Percentiles rank a stretch among this genome's conserved stretches.
Evolutionary conservation across 2,888 invertebrate species (phyloP).

Genomic region (Lamellibrachia satsuma): DNA sequence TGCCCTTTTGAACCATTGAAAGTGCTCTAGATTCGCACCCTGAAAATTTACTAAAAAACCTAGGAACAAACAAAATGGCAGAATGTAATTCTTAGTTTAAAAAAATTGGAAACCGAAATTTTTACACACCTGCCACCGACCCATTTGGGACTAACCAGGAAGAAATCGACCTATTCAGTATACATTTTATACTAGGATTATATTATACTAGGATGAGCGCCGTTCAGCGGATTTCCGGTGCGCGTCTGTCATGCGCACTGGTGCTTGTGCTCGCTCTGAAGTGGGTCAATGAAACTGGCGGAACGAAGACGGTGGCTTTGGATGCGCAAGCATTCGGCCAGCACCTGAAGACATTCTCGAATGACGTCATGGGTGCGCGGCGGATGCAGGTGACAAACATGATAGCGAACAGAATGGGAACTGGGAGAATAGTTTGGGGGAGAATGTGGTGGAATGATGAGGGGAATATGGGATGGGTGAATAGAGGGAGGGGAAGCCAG

Average conservation of each 20-base stretch:
- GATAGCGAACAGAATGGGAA: neutral
- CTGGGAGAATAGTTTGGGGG: neutral
- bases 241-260: neutral
- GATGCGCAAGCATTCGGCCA: conserved; percentile 4
- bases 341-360: neutral
- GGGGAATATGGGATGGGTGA: neutral
- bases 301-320: neutral
- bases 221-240: neutral
- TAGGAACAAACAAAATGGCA: too few relatives aligned
- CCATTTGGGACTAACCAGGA: neutral
- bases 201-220: neutral
- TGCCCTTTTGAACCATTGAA: too few relatives aligned
- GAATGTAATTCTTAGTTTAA: neutral
- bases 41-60: too few relatives aligned
- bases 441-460: neutral
- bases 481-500: neutral
- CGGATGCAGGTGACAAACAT: neutral
- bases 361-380: neutral
- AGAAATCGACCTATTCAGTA: neutral
- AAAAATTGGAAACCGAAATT: neutral
- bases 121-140: neutral
- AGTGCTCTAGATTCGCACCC: too few relatives aligned
- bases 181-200: neutral
- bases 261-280: neutral
- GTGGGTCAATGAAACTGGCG: neutral